Percentiles rank a stretch among this genome's conserved stretches.
Evolutionary conservation across 2,113 vertebrate species (phyloP).

Genomic region (Megaceryle torquata): DNA sequence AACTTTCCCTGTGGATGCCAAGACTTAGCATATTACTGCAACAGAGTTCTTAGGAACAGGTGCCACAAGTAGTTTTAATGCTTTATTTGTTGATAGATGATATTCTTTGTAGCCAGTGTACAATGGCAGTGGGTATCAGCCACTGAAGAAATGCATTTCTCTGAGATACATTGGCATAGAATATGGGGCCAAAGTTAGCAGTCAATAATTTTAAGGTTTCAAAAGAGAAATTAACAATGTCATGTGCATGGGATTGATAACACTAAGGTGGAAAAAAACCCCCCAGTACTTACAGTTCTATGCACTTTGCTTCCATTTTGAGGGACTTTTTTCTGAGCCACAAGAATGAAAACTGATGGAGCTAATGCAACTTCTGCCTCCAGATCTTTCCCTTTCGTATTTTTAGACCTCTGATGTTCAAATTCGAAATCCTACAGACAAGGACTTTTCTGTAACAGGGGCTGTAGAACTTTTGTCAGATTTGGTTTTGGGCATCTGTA

Average conservation of each 20-base stretch:
- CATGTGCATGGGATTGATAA: background rate
- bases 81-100: background rate
- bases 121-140: background rate
- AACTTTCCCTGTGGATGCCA: background rate
- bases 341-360: background rate
- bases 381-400: background rate
- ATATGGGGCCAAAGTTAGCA: background rate
- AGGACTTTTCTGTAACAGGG: background rate
- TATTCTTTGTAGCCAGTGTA: background rate
- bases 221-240: background rate
- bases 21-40: background rate
- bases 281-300: background rate
- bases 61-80: background rate
- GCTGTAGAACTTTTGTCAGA: background rate
- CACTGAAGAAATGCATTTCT: background rate
- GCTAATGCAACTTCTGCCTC: background rate
- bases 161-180: background rate
- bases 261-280: background rate
- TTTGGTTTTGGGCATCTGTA: background rate
- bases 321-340: background rate
- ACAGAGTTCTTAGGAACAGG: background rate
- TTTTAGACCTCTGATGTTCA: constrained; percentile 2
- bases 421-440: background rate
- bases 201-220: background rate
- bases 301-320: background rate